Evolutionary conservation across 2,797 vertebrate genomes (phyloP).

Genomic region (Lindbergichthys nudifrons): DNA sequence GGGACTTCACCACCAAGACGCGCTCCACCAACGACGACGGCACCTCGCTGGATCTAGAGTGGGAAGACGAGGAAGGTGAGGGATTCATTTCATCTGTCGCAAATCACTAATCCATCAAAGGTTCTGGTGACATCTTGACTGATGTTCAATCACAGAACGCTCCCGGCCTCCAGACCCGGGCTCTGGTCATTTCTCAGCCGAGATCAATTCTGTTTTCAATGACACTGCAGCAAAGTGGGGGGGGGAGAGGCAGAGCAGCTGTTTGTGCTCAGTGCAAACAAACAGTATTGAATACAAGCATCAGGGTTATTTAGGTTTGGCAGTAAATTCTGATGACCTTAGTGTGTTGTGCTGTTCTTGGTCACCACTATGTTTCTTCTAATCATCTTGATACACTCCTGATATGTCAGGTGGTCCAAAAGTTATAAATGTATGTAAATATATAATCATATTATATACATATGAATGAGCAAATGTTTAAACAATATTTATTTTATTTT

Average conservation of each 20-base stretch:
- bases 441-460: not conserved
- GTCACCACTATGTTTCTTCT: not conserved
- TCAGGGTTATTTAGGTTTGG: not conserved
- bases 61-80: constrained; percentile 98
- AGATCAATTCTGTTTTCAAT: not conserved
- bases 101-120: not conserved
- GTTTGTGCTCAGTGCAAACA: not conserved
- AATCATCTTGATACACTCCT: not conserved
- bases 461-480: not conserved
- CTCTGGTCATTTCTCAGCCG: not conserved
- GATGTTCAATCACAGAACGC: not conserved
- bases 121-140: not conserved
- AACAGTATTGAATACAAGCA: not conserved
- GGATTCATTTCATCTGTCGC: not conserved
- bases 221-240: not conserved
- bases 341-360: not conserved
- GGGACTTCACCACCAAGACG: constrained; percentile 95
- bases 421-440: not conserved
- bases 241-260: not conserved
- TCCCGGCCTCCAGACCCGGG: not conserved
- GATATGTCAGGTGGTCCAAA: not conserved
- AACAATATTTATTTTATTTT: not conserved
- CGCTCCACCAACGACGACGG: constrained; percentile 95
- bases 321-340: not conserved
- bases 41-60: constrained; percentile 96